Conservation (phyloP, 2,113 vertebrate genomes). For the Etheostoma spectabile region DNA sequence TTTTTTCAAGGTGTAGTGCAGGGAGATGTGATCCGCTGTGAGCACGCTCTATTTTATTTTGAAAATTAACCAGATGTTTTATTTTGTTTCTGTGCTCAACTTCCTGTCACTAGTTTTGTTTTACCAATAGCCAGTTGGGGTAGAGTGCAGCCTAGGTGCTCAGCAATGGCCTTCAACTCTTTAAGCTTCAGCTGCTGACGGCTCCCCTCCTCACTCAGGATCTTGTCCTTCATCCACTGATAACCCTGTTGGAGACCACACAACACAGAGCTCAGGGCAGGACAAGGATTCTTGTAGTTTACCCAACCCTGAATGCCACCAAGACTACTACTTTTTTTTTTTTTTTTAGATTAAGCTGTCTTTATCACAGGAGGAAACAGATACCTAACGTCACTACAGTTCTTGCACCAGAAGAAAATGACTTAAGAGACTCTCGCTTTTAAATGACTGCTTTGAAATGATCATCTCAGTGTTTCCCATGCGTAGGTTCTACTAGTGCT, state of each 20-base stretch:
- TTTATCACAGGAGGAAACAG: not conserved
- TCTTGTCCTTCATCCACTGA: conserved; percentile 97
- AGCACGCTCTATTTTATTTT: too few species aligned
- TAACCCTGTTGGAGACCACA: conserved; percentile 85
- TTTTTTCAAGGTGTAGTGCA: too few species aligned
- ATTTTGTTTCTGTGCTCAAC: too few species aligned
- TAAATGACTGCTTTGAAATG: not conserved
- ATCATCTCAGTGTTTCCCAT: too few species aligned
- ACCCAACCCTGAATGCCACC: not conserved
- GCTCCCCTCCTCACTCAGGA: conserved; percentile 95
- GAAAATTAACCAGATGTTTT: too few species aligned
- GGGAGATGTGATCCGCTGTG: too few species aligned
- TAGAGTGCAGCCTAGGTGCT: conserved; percentile 92
- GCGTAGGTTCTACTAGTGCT: too few species aligned
- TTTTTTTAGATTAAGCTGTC: not conserved
- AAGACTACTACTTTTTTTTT: not conserved
- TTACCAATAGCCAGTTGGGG: conserved; percentile 95
- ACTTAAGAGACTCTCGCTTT: not conserved
- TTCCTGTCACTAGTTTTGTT: too few species aligned
- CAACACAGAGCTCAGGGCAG: not conserved
- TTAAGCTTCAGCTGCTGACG: conserved; percentile 95
- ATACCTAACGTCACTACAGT: not conserved
- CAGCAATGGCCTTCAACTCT: conserved; percentile 92
- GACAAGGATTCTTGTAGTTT: not conserved
- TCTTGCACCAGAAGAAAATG: not conserved